Percentiles rank a stretch among this genome's conserved stretches.
Conservation (phyloP, 2,888 invertebrate genomes). For the Barypeithes pellucidus region DNA sequence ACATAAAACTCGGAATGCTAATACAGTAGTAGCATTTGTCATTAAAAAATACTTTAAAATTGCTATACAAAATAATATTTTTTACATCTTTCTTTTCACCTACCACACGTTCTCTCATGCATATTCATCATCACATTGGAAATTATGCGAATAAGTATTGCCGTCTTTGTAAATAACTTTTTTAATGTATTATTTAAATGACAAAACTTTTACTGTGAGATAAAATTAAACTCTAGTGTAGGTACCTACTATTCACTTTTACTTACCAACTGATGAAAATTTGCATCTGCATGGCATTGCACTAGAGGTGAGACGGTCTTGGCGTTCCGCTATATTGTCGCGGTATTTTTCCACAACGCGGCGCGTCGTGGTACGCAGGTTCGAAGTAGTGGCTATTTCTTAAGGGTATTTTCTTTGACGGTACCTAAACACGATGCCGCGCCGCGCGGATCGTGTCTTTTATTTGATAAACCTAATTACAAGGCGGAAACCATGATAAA, state of each 20-base stretch:
- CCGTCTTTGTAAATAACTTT: constrained; percentile 14
- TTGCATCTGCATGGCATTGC: no score
- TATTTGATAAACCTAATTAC: no score
- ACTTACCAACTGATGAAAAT: background rate
- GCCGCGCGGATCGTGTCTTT: no score
- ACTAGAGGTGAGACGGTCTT: no score
- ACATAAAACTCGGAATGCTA: constrained; percentile 1
- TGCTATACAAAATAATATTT: constrained; percentile 4
- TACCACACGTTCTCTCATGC: constrained; percentile 25
- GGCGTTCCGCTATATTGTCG: no score
- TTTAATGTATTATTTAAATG: constrained; percentile 24
- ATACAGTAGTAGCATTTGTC: constrained; percentile 9
- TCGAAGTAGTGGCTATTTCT: no score
- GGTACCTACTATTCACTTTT: constrained; percentile 1
- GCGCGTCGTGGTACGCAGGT: no score
- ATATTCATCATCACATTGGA: background rate
- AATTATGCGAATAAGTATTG: constrained; percentile 14
- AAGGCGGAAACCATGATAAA: no score
- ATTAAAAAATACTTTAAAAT: constrained; percentile 13
- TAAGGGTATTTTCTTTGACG: no score
- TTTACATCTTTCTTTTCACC: constrained; percentile 11
- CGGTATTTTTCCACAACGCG: no score
- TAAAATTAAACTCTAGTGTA: background rate
- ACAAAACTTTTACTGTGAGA: constrained; percentile 9
- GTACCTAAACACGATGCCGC: no score